phyloP scores from a whole-genome alignment of 1,140 invertebrate genomes.

The Drosophila yakuba region DNA sequence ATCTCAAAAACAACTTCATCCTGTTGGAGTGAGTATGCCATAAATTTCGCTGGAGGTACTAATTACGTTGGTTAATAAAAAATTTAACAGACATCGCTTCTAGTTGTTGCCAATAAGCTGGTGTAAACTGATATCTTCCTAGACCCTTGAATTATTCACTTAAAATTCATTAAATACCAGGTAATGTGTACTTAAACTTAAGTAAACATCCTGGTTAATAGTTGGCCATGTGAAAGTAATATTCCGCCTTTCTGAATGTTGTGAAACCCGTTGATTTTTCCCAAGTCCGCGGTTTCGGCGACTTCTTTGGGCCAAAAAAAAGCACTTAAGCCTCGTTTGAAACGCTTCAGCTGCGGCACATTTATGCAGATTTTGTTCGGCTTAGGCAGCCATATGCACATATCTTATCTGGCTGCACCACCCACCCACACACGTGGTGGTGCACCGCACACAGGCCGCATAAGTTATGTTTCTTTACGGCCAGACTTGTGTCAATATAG shows the following conservation, averaged over 20 bases:
- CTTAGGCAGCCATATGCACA: constrained; percentile 32
- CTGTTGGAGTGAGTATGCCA: neutral
- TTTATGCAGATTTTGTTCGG: constrained; percentile 58
- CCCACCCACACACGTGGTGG: constrained; percentile 42
- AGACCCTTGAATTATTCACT: no score
- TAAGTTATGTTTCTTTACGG: constrained; percentile 41
- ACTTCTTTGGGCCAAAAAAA: constrained; percentile 32
- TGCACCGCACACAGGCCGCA: constrained; percentile 22
- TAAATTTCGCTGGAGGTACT: neutral
- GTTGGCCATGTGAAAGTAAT: constrained; percentile 4
- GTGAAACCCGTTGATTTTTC: constrained; percentile 10
- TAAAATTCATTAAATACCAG: neutral
- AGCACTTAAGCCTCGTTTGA: constrained; percentile 25
- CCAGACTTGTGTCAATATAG: constrained; percentile 42
- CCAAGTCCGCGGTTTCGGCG: constrained; percentile 9
- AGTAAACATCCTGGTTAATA: neutral
- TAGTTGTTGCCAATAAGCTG: no score
- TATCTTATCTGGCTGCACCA: constrained; percentile 57
- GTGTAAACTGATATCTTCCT: no score
- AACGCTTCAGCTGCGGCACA: constrained; percentile 42
- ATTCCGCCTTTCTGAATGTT: neutral
- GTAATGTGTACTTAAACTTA: neutral
- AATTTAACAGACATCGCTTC: neutral
- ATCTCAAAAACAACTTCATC: constrained; percentile 8
- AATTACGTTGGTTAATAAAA: neutral